Percentiles rank a stretch among this genome's conserved stretches.
phyloP scores from a whole-genome alignment of 2,113 vertebrate species.

The Ifrita kowaldi region DNA sequence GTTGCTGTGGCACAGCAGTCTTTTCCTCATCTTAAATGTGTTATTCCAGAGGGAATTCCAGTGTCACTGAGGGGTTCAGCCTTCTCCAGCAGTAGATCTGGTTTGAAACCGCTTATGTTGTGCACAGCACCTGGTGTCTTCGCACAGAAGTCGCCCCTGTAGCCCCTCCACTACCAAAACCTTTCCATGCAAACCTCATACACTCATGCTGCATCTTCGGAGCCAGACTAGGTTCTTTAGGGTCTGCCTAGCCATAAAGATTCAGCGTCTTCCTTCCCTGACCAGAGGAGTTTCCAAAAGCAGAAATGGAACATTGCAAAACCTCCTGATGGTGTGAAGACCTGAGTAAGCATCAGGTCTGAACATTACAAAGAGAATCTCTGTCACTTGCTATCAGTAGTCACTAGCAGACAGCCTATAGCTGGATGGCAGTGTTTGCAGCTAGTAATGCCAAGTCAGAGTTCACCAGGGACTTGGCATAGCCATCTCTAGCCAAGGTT shows the following conservation, averaged over 20 bases:
- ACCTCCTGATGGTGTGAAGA: not conserved
- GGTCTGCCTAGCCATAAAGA: not conserved
- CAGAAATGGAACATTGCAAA: not conserved
- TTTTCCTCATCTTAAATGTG: not conserved
- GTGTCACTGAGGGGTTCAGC: not conserved
- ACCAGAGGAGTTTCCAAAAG: not conserved
- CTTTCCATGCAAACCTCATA: not conserved
- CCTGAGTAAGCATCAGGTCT: not conserved
- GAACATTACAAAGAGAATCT: not conserved
- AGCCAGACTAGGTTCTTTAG: not conserved
- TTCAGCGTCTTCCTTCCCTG: not conserved
- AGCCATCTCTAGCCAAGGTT: not conserved
- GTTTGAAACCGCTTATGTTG: not conserved
- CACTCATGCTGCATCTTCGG: not conserved
- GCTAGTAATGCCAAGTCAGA: not conserved
- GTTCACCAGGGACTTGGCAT: not conserved
- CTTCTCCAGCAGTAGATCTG: not conserved
- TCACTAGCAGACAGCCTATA: not conserved
- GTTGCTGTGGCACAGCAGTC: accelerated
- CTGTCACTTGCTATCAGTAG: not conserved
- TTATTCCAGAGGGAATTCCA: not conserved
- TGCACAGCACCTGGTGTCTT: not conserved
- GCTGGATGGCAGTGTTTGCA: not conserved
- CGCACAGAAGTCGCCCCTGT: not conserved
- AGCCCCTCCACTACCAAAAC: not conserved